A percentile compares a stretch with the other conserved stretches of the same genome.
Evolutionary conservation across 2,888 invertebrate genomes (phyloP).

Genomic region (Sarcophaga carnaria): DNA sequence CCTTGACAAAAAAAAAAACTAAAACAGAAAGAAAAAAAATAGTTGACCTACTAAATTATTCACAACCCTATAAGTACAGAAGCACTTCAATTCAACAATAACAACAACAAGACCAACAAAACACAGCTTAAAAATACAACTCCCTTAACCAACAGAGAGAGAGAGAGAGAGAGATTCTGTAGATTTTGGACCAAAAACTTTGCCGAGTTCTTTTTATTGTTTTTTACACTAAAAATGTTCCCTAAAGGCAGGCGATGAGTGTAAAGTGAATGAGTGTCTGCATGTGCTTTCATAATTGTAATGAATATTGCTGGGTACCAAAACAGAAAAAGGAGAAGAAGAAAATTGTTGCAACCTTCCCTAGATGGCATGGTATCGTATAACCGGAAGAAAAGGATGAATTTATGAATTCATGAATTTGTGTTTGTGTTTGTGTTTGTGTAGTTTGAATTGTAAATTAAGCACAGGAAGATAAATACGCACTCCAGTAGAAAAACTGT

Average conservation of each 20-base stretch:
- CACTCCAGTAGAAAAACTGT: slow-evolving; percentile 20
- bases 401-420: slow-evolving; percentile 37
- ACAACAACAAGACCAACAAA: too few species aligned
- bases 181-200: too few species aligned
- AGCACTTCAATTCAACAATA: background rate
- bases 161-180: too few species aligned
- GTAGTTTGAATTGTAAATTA: slow-evolving; percentile 55
- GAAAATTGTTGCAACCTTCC: background rate
- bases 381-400: slow-evolving; percentile 14
- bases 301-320: background rate
- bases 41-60: slow-evolving; percentile 44
- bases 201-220: background rate
- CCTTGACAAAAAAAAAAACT: too few species aligned
- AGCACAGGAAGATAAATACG: slow-evolving; percentile 23
- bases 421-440: background rate
- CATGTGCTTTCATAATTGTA: too few species aligned
- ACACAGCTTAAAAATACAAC: too few species aligned
- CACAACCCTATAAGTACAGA: slow-evolving; percentile 9
- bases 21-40: too few species aligned
- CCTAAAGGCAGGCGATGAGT: slow-evolving; percentile 6
- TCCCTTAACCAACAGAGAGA: too few species aligned
- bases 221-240: slow-evolving; percentile 6
- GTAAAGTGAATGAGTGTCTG: background rate
- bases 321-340: slow-evolving; percentile 5
- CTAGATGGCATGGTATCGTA: background rate